phyloP scores from a whole-genome alignment of 2,113 vertebrate genomes.

The Sarotherodon lohbergeri region DNA sequence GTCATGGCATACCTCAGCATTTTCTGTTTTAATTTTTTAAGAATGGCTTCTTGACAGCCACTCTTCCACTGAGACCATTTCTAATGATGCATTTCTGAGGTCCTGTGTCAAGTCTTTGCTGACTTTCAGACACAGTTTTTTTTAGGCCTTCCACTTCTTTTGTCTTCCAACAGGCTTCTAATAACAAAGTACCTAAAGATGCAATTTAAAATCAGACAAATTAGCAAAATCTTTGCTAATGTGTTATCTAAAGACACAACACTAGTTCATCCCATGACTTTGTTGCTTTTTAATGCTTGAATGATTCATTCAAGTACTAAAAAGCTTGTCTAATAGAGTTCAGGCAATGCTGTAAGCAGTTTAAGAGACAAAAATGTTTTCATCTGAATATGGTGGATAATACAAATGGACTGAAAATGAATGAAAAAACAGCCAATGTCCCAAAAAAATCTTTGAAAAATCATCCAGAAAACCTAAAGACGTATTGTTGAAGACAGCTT shows the following conservation, averaged over 20 bases:
- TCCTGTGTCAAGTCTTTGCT: not conserved
- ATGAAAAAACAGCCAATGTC: not conserved
- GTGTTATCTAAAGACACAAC: not conserved
- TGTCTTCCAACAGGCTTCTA: not conserved
- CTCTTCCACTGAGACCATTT: not conserved
- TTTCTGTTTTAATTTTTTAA: not conserved
- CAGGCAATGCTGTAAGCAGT: not conserved
- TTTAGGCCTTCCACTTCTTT: not conserved
- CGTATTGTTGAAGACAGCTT: not conserved
- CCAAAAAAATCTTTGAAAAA: not conserved
- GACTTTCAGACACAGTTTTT: not conserved
- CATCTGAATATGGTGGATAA: not conserved
- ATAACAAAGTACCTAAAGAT: not conserved
- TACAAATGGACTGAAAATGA: not conserved
- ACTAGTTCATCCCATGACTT: not conserved
- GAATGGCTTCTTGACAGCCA: not conserved
- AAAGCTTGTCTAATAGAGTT: not conserved
- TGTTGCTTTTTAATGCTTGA: not conserved
- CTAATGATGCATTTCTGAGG: not conserved
- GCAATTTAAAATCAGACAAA: not conserved
- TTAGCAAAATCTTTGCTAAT: not conserved
- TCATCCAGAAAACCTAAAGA: not conserved
- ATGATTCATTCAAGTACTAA: not conserved
- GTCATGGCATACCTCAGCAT: not conserved
- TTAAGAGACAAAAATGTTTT: not conserved